phyloP scores from a whole-genome alignment of 2,888 invertebrate species.

The Epinotia demarniana region DNA sequence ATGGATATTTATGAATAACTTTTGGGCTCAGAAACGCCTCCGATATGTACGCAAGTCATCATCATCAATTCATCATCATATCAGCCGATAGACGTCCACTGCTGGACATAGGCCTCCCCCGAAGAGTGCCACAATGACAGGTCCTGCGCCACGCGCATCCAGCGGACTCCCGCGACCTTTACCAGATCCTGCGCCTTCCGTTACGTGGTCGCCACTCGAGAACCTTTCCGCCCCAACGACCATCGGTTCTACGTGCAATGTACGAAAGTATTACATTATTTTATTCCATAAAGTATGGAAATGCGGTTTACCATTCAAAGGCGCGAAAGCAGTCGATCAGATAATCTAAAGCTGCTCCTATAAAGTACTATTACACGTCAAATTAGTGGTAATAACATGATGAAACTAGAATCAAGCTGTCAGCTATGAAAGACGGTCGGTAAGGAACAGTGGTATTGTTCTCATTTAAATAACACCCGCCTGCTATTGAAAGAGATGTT shows the following conservation, averaged over 20 bases:
- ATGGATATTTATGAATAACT: neutral
- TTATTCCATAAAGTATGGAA: neutral
- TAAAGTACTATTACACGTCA: neutral
- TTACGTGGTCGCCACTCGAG: too few species aligned
- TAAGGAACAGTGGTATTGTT: conserved; percentile 20
- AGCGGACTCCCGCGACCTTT: too few species aligned
- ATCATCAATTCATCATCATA: too few species aligned
- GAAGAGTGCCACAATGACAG: too few species aligned
- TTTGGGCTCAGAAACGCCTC: neutral
- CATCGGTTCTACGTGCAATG: too few species aligned
- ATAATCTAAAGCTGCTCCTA: neutral
- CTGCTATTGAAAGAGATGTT: conserved; percentile 26
- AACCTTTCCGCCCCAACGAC: too few species aligned
- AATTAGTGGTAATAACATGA: conserved; percentile 17
- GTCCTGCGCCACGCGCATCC: too few species aligned
- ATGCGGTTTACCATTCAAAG: neutral
- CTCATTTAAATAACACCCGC: conserved; percentile 23
- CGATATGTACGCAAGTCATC: neutral
- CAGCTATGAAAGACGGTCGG: conserved; percentile 13
- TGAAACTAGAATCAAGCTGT: conserved; percentile 21
- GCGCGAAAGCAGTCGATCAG: neutral
- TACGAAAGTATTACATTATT: neutral
- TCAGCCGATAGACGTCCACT: too few species aligned
- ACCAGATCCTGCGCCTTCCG: too few species aligned
- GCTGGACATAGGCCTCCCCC: too few species aligned